A percentile compares a stretch with the other conserved stretches of the same genome.
Evolutionary conservation across 2,888 invertebrate species (phyloP).

Genomic region (Dasypolia templi): DNA sequence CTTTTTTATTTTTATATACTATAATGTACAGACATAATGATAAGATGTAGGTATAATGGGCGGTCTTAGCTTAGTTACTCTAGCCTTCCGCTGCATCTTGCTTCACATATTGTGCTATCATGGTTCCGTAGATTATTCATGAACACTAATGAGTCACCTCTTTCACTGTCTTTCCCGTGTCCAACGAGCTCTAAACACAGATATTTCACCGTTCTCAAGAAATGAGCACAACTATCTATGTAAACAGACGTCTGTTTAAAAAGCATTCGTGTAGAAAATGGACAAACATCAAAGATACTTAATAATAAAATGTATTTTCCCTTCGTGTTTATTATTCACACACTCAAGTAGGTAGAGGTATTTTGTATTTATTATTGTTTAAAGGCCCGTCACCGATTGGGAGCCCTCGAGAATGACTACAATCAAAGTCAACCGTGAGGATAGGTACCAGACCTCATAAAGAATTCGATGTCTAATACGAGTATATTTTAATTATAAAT

Average conservation of each 20-base stretch:
- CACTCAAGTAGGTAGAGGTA: neutral
- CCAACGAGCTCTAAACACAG: slow-evolving; percentile 31
- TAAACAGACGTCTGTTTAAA: neutral
- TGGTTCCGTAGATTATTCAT: slow-evolving; percentile 69
- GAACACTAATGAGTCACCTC: slow-evolving; percentile 70
- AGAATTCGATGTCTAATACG: slow-evolving; percentile 22
- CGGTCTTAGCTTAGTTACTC: neutral
- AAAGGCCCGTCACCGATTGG: neutral
- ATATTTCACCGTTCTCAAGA: neutral
- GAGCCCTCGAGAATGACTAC: neutral
- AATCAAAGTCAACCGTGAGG: slow-evolving; percentile 6
- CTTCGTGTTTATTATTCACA: neutral
- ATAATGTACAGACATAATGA: neutral
- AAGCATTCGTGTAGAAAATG: neutral
- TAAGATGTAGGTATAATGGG: neutral
- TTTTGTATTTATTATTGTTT: slow-evolving; percentile 15
- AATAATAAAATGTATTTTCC: neutral
- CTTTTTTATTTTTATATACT: neutral
- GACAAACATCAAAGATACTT: neutral
- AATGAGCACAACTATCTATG: neutral
- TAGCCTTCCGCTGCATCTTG: neutral
- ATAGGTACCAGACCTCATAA: slow-evolving; percentile 27
- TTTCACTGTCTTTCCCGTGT: slow-evolving; percentile 38
- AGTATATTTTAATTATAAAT: slow-evolving; percentile 61
- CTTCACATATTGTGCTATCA: slow-evolving; percentile 19